phyloP scores from a whole-genome alignment of 2,888 invertebrate genomes.

The Drosophila melanocephala region DNA sequence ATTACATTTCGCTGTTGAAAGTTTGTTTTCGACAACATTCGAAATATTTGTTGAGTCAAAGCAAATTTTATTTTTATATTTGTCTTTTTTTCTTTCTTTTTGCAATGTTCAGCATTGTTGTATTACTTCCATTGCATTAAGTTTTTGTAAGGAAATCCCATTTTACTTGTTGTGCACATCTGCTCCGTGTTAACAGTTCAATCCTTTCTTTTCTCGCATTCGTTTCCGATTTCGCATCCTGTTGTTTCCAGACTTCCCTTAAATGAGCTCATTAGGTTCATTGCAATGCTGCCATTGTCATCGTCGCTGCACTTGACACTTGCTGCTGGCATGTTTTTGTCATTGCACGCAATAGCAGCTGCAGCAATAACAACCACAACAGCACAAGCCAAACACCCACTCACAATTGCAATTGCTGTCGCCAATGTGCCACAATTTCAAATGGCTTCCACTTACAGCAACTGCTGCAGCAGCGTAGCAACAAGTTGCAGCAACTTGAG shows the following conservation, averaged over 20 bases:
- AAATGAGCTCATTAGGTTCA: conserved; percentile 72
- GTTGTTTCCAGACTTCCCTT: conserved; percentile 32
- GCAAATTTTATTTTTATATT: background rate
- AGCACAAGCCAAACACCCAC: conserved; percentile 52
- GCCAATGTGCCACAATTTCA: conserved; percentile 72
- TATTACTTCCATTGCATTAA: background rate
- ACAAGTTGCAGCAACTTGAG: conserved; percentile 63
- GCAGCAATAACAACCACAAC: conserved; percentile 31
- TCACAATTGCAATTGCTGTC: conserved; percentile 37
- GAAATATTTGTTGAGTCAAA: background rate
- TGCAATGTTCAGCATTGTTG: background rate
- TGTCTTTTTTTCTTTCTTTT: background rate
- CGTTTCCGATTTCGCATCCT: conserved; percentile 8
- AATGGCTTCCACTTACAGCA: conserved; percentile 67
- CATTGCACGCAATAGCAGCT: conserved; percentile 57
- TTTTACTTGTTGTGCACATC: background rate
- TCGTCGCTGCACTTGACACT: conserved; percentile 71
- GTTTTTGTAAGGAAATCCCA: background rate
- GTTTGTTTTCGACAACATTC: background rate
- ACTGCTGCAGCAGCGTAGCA: conserved; percentile 35
- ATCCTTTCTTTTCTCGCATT: conserved; percentile 5
- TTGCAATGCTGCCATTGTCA: conserved; percentile 61
- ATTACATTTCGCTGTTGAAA: background rate
- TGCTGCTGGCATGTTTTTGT: conserved; percentile 62
- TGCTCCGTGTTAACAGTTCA: background rate